These are phyloP conservation scores for Panulirus ornatus DNA, from an alignment of 1,140 invertebrate species.

Conservation along the genomic window DNA sequence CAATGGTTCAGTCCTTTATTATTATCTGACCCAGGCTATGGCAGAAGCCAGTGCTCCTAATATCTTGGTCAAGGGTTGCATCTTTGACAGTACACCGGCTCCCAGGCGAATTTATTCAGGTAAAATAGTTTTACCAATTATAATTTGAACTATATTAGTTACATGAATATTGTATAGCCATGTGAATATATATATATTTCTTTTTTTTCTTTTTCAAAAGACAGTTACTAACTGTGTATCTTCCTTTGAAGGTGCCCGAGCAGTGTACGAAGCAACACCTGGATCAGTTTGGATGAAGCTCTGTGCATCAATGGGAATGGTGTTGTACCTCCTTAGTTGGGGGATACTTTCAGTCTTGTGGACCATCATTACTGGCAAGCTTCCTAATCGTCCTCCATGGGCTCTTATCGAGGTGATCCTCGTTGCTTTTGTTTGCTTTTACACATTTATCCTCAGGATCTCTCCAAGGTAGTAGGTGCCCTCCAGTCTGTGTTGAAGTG, in stretches of 20 bases:
- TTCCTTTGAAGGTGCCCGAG: constrained; percentile 82
- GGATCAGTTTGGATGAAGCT: constrained; percentile 74
- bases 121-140: neutral
- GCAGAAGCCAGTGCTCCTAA: constrained; percentile 78
- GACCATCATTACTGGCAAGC: constrained; percentile 72
- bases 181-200: neutral
- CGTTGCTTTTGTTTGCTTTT: neutral
- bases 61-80: constrained; percentile 84
- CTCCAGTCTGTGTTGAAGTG: too few species aligned
- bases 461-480: too few species aligned
- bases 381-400: constrained; percentile 78
- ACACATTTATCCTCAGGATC: too few species aligned
- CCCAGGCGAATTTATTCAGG: constrained; percentile 81
- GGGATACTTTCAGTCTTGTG: constrained; percentile 74
- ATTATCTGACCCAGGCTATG: constrained; percentile 82
- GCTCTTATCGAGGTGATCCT: constrained; percentile 82
- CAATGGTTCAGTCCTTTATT: constrained; percentile 85
- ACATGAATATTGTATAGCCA: neutral
- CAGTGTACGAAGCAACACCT: constrained; percentile 80
- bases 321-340: constrained; percentile 47
- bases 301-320: constrained; percentile 58
- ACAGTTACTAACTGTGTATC: neutral
- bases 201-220: neutral
- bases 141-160: neutral
- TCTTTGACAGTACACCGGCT: constrained; percentile 87